phyloP scores from a whole-genome alignment of 1,140 invertebrate species.

The Apis cerana region DNA sequence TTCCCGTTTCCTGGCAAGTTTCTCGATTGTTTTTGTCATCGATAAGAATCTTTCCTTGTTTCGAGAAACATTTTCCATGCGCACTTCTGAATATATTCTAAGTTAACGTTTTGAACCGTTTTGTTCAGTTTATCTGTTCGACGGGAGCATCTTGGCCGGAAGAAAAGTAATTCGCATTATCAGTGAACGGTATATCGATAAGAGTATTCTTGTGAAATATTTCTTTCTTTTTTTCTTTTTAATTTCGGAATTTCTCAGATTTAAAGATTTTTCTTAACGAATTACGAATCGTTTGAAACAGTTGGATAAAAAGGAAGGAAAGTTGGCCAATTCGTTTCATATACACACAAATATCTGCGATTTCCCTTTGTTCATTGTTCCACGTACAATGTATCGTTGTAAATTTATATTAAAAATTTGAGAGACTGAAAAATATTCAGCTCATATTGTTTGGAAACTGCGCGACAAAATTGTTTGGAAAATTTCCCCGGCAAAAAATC shows the following conservation, averaged over 20 bases:
- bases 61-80: neutral
- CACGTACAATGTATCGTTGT: neutral
- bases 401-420: slow-evolving; percentile 4
- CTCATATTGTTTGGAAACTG: neutral
- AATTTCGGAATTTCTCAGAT: too few species aligned
- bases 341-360: neutral
- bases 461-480: neutral
- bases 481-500: neutral
- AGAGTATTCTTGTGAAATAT: too few species aligned
- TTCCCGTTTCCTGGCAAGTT: slow-evolving; percentile 37
- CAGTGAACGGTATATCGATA: too few species aligned
- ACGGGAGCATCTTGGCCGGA: neutral
- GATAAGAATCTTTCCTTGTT: slow-evolving; percentile 25
- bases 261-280: too few species aligned
- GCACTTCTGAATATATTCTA: neutral
- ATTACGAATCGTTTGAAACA: too few species aligned
- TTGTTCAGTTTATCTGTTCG: neutral
- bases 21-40: slow-evolving; percentile 25
- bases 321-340: neutral
- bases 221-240: too few species aligned
- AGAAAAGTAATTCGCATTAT: neutral
- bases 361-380: neutral
- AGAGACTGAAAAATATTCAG: neutral
- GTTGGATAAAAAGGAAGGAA: neutral
- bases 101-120: neutral